Evolutionary conservation across 2,888 invertebrate genomes (phyloP).

Genomic region (Lasioglossum oenotherae): DNA sequence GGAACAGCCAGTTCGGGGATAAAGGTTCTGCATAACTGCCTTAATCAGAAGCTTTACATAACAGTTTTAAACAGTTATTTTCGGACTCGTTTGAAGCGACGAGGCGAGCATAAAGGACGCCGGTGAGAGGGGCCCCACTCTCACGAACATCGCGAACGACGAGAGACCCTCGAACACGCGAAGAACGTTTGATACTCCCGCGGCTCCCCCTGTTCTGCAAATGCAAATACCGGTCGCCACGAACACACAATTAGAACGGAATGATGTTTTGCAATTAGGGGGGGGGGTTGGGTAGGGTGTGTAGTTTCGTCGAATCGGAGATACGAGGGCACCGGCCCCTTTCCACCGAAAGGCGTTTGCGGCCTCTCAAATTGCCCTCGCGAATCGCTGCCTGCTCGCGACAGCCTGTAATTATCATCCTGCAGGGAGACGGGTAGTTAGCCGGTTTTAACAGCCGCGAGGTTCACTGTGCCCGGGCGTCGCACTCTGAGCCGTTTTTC

Average conservation of each 20-base stretch:
- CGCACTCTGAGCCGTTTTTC: not conserved
- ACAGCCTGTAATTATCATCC: constrained; percentile 47
- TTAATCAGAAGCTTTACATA: not conserved
- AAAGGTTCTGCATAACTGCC: not conserved
- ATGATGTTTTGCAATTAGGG: constrained; percentile 49
- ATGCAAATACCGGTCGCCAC: constrained; percentile 11
- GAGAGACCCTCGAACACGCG: constrained; percentile 12
- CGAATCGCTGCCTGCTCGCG: constrained; percentile 22
- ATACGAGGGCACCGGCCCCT: constrained; percentile 21
- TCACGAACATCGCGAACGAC: not conserved
- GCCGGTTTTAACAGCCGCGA: constrained; percentile 10
- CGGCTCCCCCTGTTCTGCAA: not conserved
- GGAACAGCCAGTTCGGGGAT: not conserved
- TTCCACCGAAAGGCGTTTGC: constrained; percentile 31
- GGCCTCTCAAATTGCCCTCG: constrained; percentile 52
- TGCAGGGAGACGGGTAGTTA: constrained; percentile 32
- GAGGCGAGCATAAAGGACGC: constrained; percentile 1
- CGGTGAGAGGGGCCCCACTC: not conserved
- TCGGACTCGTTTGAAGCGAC: not conserved
- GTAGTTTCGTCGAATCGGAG: constrained; percentile 11
- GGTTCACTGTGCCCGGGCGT: not conserved
- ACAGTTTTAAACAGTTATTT: constrained; percentile 2
- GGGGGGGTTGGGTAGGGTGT: not conserved
- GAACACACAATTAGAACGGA: constrained; percentile 35
- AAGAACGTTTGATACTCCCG: constrained; percentile 15